phyloP scores from a whole-genome alignment of 1,140 invertebrate genomes.

The Brachionus asplanchnoidis region DNA sequence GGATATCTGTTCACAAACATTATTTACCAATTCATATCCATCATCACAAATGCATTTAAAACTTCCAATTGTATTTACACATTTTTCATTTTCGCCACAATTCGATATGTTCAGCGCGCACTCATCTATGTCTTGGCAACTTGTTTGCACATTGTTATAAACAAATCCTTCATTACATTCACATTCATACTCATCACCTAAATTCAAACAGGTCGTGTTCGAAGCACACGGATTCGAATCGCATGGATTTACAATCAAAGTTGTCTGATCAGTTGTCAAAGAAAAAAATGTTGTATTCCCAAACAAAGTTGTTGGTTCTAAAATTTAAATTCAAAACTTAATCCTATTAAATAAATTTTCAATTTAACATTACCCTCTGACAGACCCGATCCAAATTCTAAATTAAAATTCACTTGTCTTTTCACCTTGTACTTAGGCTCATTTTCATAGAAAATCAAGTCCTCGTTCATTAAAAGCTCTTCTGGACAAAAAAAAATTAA shows the following conservation, averaged over 20 bases:
- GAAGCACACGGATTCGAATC: not conserved
- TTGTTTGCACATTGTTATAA: not conserved
- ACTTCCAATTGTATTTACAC: not conserved
- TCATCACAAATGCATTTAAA: not conserved
- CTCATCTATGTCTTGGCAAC: not conserved
- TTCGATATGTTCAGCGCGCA: not conserved
- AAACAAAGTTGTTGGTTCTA: not conserved
- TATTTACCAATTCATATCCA: not conserved
- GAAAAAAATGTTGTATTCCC: constrained; percentile 4
- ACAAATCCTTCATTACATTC: not conserved
- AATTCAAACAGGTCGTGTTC: not conserved
- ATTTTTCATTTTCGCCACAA: not conserved
- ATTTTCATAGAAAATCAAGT: constrained; percentile 3
- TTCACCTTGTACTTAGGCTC: not conserved
- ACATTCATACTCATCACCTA: not conserved
- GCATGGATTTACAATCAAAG: not conserved
- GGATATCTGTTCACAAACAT: not conserved
- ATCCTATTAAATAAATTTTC: not conserved
- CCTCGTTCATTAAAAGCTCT: not conserved
- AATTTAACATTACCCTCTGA: not conserved
- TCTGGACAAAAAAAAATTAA: not conserved
- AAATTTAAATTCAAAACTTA: not conserved
- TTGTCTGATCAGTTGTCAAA: not conserved
- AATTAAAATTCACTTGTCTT: not conserved
- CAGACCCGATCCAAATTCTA: not conserved